Percentiles rank a stretch among this genome's conserved stretches.
phyloP scores from a whole-genome alignment of 2,888 invertebrate genomes.

The Sylvicola fuscatus region DNA sequence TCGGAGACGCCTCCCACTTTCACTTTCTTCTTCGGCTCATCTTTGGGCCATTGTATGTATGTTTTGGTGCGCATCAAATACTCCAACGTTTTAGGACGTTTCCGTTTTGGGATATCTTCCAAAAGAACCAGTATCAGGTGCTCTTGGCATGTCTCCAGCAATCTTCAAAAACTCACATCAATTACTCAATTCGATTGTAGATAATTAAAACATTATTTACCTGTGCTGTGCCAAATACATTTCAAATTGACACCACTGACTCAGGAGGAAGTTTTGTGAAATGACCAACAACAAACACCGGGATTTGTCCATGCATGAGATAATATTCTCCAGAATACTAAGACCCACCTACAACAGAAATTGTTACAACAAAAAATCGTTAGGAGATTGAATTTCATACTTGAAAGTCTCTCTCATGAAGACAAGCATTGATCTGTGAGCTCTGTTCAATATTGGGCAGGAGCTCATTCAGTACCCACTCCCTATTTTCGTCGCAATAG shows the following conservation, averaged over 20 bases:
- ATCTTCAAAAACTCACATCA: constrained; percentile 19
- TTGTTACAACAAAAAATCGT: neutral
- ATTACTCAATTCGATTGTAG: neutral
- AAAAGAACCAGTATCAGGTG: constrained; percentile 40
- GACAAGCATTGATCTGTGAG: constrained; percentile 36
- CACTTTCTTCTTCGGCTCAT: constrained; percentile 9
- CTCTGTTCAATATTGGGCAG: constrained; percentile 38
- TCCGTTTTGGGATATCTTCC: constrained; percentile 37
- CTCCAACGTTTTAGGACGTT: constrained; percentile 38
- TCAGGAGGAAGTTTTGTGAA: constrained; percentile 37
- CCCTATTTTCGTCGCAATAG: constrained; percentile 40
- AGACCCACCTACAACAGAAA: constrained; percentile 31
- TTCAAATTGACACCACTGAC: constrained; percentile 56
- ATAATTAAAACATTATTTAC: constrained; percentile 14
- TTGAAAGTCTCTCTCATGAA: constrained; percentile 51
- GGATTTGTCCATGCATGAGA: constrained; percentile 45
- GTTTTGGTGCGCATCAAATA: constrained; percentile 48
- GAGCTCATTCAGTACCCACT: constrained; percentile 40
- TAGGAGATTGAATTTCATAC: constrained; percentile 16
- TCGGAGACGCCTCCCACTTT: constrained; percentile 9
- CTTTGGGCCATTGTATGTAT: constrained; percentile 43
- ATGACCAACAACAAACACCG: constrained; percentile 39
- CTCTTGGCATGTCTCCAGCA: constrained; percentile 37
- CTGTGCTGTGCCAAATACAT: constrained; percentile 48
- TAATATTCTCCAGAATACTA: constrained; percentile 47